Base-by-base conservation (phyloP, 1,140 invertebrate species). In the Euwallacea fornicatus region DNA sequence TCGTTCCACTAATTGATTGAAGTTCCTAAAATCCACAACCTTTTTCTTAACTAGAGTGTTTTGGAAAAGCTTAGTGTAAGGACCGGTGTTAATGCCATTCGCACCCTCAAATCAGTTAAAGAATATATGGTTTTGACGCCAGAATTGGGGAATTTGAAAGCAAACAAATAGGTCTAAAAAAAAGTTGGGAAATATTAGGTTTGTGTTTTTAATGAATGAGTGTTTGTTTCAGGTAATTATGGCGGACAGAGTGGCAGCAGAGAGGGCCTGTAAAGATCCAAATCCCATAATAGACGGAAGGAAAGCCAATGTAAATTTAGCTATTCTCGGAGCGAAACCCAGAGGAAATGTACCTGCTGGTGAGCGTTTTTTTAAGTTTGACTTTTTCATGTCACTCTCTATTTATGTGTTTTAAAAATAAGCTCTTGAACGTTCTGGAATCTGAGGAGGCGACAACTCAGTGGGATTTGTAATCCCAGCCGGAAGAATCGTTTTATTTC, bases 231-330 rank as follows among this genome's bases (percentile, higher is more conserved):
- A 98, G 97, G 96, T 98, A 72, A 99, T 98, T 82, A 99, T 99
- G 97, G 91, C 93, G 44, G 95, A 98, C 81, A 86, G 92, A 78
- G 88, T 91, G 53, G 93, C 94, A 59, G 96, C 97, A 46, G 96
- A 98, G 80, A 86, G 95, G 78, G 97, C 97, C 15, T 97, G 95
- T 82, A 97, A 98, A 84, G 96, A 99, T 79, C 95, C 96, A 10
- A 98, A 98, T 84, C 97, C 97, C 16, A 97, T 98, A 82, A 99
- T 98, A 79, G 97, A 99, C 83, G 97, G 97, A 54, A 88, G 97
- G 76, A 98, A 98, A 86, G 96, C 97, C 41, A 98, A 99, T 84
- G 97, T 99, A 41, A 99, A 99, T 84, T 86, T 98, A 76, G 97
- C 97, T 46, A 98, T 98, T 81, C 86, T 99, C 68, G 97, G 96